phyloP scores from a whole-genome alignment of 2,113 vertebrate genomes.

The Burhinus oedicnemus region DNA sequence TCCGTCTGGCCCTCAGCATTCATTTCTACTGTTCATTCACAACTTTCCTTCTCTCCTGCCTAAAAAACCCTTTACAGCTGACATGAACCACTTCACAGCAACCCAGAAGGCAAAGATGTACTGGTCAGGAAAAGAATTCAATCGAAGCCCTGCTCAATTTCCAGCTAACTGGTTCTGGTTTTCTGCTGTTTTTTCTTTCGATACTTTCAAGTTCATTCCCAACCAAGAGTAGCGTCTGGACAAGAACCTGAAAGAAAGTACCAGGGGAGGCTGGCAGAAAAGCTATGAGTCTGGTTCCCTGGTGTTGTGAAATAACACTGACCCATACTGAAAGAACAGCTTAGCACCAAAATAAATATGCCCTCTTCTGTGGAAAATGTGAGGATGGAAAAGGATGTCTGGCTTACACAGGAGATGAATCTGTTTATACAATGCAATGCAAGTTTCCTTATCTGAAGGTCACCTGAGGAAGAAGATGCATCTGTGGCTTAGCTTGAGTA shows the following conservation, averaged over 20 bases:
- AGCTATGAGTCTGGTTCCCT: neutral
- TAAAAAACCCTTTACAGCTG: neutral
- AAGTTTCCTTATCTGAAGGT: neutral
- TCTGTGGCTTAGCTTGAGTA: neutral
- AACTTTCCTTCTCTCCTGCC: neutral
- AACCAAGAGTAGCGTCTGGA: neutral
- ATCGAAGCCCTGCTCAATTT: neutral
- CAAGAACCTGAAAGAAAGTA: neutral
- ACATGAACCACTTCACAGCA: neutral
- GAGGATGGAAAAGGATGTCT: neutral
- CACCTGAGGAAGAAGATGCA: neutral
- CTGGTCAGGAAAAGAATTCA: neutral
- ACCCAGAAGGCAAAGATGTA: neutral
- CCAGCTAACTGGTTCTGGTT: neutral
- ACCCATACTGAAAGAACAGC: neutral
- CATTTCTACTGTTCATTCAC: neutral
- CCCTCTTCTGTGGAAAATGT: neutral
- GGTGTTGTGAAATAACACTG: neutral
- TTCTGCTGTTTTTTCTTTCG: neutral
- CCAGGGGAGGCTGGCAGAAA: neutral
- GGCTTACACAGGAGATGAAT: neutral
- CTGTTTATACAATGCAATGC: neutral
- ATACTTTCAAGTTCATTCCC: neutral
- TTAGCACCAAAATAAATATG: neutral
- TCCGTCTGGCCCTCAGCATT: neutral